Base-by-base conservation (phyloP, 2,113 vertebrate genomes). In the Rhinoptilus africanus region DNA sequence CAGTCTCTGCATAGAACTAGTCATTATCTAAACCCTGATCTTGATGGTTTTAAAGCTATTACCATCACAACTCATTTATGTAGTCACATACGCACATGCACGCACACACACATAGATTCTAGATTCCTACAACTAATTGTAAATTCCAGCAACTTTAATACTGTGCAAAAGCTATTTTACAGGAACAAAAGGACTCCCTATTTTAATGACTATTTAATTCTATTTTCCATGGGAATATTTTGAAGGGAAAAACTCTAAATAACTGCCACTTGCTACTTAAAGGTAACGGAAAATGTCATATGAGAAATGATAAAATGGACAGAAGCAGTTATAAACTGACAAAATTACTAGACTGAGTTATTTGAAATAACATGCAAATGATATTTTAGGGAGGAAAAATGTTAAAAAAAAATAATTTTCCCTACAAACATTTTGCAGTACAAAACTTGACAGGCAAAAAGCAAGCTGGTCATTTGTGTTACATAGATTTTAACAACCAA, bases 231-330 rank as follows among this genome's bases (percentile, higher is more conserved):
- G 76, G 85, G 94, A 94, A 92, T 96, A 80, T 69, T 95, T 84
- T 57, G 28, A 96, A 92, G 54, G 48, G 50, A 59, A 85, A 93
- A 93, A 24, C 21, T 88, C 91, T 87, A 91, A 97, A 79, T 92
- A 88, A 87, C 73, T 78, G 89, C 84, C 87, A 95, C 43, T 84
- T 66, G 84, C 87, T 92, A 94, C 91, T 89, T 86, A 91, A 86
- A 94, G 23, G 84, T 94, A 95, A 94, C 85, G 80, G 86, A 89
- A 96, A 91, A 94, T 94, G 51, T 95, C 89, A 92, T 78, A 80
- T 27, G 4, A 94, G 91, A 84, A 94, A 87, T 97, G 89, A 91
- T 72, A 71, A 90, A 93, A 92, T 53, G 77, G 64, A 87, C 64
- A 94, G 41, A 77, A 90, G 37, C 51, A 71, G 93, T 78, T 91